Base-by-base conservation (phyloP, 2,888 invertebrate species). In the Atethmia centrago region DNA sequence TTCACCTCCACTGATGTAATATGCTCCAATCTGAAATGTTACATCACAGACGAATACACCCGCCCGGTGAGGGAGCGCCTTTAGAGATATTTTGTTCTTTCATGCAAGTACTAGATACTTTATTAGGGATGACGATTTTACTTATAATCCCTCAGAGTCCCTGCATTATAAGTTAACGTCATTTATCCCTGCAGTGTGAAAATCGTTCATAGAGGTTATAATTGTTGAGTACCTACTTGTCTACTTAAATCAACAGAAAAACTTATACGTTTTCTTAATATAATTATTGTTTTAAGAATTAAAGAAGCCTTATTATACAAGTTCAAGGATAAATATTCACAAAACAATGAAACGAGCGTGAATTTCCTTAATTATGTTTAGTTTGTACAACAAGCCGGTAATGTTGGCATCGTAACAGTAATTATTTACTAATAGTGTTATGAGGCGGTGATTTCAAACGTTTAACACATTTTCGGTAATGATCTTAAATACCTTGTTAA, bases 321-420 rank as follows among this genome's bases (percentile, higher is more conserved):
- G 72, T 82, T 79, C 79, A 79, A 82, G 75, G 76, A 49, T 53
- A 72, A 79, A 68, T 65, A 36, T 67, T 31, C 0, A 71, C 61
- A 59, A 75, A 81, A 69, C 51, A 72, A 72, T 47, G 31, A 75
- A 81, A 53, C 36, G 1, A 58, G 49, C 28, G 51, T 74, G 25
- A 66, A 78, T 78, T 83, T 83, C 75, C 85, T 71, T 85, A 76
- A 80, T 84, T 74, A 69, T 25, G 12, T 83, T 67, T n/a, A 64
- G 16, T 75, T 67, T 55, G 56, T 56, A 53, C 51, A 71, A 79
- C 68, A 42, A 59, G 53, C 69, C 69, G 67, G 71, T 77, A 74
- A 71, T 47, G 19, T 58, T 25, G 0, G n/a, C 73, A 84, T 84
- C 78, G 78, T 77, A 69, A 70, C 40, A 16, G 28, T 73, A 66